These are phyloP conservation scores for Bubalus kerabau DNA, from an alignment of 2,113 vertebrate genomes.

Conservation along the genomic window DNA sequence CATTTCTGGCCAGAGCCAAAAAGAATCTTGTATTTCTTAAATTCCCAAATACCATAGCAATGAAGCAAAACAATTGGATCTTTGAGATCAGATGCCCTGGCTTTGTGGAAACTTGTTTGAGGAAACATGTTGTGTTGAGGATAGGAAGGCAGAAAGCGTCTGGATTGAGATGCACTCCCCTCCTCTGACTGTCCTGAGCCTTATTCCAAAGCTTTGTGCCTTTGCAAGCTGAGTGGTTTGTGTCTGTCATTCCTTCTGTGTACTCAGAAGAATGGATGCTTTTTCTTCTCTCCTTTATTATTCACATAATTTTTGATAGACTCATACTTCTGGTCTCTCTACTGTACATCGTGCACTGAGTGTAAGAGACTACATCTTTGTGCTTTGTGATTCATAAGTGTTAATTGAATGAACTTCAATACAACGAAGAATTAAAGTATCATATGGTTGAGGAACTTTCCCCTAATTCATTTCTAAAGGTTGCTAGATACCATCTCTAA, in stretches of 20 bases:
- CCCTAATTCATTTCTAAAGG: background rate
- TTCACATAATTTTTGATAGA: background rate
- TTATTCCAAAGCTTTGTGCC: background rate
- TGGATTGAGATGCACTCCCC: background rate
- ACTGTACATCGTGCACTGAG: background rate
- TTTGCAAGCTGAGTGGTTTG: background rate
- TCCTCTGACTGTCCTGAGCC: background rate
- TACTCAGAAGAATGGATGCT: background rate
- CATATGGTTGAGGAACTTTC: background rate
- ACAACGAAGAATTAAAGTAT: background rate
- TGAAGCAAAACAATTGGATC: background rate
- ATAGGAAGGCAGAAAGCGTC: background rate
- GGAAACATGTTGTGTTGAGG: background rate
- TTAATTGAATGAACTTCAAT: background rate
- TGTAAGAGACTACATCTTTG: background rate
- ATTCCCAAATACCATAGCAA: background rate
- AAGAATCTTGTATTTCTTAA: slow-evolving; percentile 25
- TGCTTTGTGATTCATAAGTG: background rate
- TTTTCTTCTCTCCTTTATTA: background rate
- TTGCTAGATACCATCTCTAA: background rate
- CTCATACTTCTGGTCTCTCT: background rate
- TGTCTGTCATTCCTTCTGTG: background rate
- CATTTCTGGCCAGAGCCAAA: slow-evolving; percentile 20
- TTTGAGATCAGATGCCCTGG: background rate
- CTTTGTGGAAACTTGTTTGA: background rate